Base-by-base conservation (phyloP, 2,888 invertebrate species). In the Periphyllus acericola region DNA sequence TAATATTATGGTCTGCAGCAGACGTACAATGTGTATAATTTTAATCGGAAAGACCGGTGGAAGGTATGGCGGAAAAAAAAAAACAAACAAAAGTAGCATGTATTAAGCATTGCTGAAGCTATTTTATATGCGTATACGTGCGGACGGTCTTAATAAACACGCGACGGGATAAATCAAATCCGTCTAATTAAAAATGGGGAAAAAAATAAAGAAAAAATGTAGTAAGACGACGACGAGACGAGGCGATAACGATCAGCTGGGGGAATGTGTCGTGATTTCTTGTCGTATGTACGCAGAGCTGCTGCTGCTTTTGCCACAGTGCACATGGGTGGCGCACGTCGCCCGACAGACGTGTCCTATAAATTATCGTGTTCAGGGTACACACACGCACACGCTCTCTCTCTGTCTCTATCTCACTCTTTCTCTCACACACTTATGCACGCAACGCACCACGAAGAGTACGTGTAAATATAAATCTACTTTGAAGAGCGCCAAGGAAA, bases 241-340 rank as follows among this genome's bases (percentile, higher is more conserved):
- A 68, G 85, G 80, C 79, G 80, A 86, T 87, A 87, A 60, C 72
- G 29, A 87, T 80, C 86, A 29, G 40, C 46, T 21, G 80, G 21
- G 25, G 78, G 86, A 87, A 80, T 40, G 72, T 80, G 86, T 87
- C 86, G 80, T 87, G 86, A 87, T 87, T 80, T 87, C 72, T 87
- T 66, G 46, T 75, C 66, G 32, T 71, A 46, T n/a, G n/a, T 46
- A 46, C 60, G 21, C 60, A 60, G 60, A 25, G 25, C 4, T 60
- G 46, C 46, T 46, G 46, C 46, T 60, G 60, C 21, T 25, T 21
- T 60, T 60, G 25, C 60, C 32, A 2, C 80, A 74, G 21, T 40
- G 80, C 86, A 87, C 86, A 87, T 80, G 86, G 86, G 79, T 87
- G 80, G 80, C 79, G 74, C 40, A 60, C 74, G 60, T 32, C 71